Conservation (phyloP, 2,888 invertebrate species). For the Bhutanitis thaidina region DNA sequence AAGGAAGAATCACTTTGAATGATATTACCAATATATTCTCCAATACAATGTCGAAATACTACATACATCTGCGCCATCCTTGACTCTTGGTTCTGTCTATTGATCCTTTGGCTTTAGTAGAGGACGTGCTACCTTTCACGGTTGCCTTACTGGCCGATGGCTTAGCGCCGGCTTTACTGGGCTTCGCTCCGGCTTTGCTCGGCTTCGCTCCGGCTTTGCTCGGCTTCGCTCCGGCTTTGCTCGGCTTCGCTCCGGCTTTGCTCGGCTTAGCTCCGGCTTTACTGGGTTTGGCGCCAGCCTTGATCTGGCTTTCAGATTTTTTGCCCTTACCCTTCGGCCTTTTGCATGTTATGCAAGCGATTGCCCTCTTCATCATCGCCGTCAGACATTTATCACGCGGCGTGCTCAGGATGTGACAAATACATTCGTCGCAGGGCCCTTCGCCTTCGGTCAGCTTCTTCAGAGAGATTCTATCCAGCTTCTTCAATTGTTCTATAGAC, state of each 20-base stretch:
- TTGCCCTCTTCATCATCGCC: neutral
- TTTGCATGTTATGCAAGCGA: neutral
- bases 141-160: too few relatives aligned
- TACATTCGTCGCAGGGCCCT: constrained; percentile 13
- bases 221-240: neutral
- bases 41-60: too few relatives aligned
- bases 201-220: neutral
- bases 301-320: neutral
- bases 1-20: too few relatives aligned
- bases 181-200: neutral
- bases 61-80: too few relatives aligned
- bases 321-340: neutral
- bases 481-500: neutral
- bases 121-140: too few relatives aligned
- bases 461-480: neutral
- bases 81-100: too few relatives aligned
- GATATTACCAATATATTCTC: too few relatives aligned
- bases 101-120: too few relatives aligned
- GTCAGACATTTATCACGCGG: neutral
- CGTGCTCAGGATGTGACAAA: constrained; percentile 3
- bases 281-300: neutral
- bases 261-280: neutral
- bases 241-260: neutral
- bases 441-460: constrained; percentile 5
- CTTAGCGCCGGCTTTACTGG: too few relatives aligned